Percentiles rank a stretch among this genome's conserved stretches.
Evolutionary conservation across 2,797 vertebrate species (phyloP).

Genomic region (Leptodactylus fallax): DNA sequence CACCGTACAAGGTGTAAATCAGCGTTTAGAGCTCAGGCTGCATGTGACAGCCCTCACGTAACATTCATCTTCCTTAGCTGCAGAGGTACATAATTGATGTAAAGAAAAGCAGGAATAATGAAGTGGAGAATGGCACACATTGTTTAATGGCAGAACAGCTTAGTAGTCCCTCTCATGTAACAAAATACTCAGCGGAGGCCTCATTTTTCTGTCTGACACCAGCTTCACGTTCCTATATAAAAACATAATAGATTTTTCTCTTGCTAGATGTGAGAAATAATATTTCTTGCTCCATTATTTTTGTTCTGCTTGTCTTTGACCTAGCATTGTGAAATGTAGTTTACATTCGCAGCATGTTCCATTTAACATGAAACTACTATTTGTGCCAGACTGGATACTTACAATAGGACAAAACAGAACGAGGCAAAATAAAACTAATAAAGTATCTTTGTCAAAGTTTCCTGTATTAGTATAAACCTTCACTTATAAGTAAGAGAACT

Average conservation of each 20-base stretch:
- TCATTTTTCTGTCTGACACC: slow-evolving; percentile 80
- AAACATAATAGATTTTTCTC: slow-evolving; percentile 67
- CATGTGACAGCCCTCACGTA: slow-evolving; percentile 82
- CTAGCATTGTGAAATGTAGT: slow-evolving; percentile 43
- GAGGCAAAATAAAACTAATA: slow-evolving; percentile 10
- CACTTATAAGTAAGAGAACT: neutral
- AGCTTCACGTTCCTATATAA: slow-evolving; percentile 74
- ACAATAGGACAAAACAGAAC: neutral
- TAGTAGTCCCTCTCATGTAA: slow-evolving; percentile 71
- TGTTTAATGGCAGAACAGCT: slow-evolving; percentile 74
- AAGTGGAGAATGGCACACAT: slow-evolving; percentile 73
- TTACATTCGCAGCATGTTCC: slow-evolving; percentile 38
- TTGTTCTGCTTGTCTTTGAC: slow-evolving; percentile 35
- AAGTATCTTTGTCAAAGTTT: neutral
- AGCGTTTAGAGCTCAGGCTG: slow-evolving; percentile 80
- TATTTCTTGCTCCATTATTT: slow-evolving; percentile 35
- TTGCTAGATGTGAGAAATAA: slow-evolving; percentile 25
- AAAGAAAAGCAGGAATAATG: slow-evolving; percentile 82
- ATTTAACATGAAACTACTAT: slow-evolving; percentile 3
- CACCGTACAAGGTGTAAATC: slow-evolving; percentile 82
- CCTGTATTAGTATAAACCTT: neutral
- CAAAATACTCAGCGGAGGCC: slow-evolving; percentile 72
- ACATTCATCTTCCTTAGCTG: slow-evolving; percentile 83
- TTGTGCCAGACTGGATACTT: neutral
- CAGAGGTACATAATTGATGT: slow-evolving; percentile 83